phyloP scores from a whole-genome alignment of 2,113 vertebrate genomes.

The Melanotaenia duboulayi region DNA sequence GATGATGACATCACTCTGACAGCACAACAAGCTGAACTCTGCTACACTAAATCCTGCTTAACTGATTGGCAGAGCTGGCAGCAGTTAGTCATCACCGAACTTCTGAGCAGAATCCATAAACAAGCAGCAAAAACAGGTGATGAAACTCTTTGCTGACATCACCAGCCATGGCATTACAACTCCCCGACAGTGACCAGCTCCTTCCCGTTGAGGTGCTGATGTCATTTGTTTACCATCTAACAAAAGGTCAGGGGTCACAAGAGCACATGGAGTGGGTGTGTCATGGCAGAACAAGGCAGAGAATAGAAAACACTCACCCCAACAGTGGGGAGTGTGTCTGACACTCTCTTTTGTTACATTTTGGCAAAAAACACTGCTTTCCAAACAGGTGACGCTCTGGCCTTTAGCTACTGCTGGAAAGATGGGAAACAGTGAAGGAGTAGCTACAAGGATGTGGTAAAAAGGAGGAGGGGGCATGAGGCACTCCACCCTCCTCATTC shows the following conservation, averaged over 20 bases:
- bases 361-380: constrained; percentile 14
- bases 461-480: constrained; percentile 44
- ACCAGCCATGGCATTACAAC: constrained; percentile 62
- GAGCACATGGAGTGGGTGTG: constrained; percentile 53
- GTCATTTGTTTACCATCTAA: constrained; percentile 78
- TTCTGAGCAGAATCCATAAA: constrained; percentile 65
- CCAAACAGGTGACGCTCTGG: constrained; percentile 47
- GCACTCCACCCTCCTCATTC: neutral
- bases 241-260: constrained; percentile 52
- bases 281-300: constrained; percentile 38
- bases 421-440: constrained; percentile 10
- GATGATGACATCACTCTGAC: constrained; percentile 40
- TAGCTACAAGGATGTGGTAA: constrained; percentile 38
- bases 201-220: constrained; percentile 58
- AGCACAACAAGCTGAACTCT: constrained; percentile 36
- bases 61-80: constrained; percentile 50
- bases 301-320: neutral
- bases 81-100: constrained; percentile 62
- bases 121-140: constrained; percentile 51
- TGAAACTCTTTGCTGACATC: constrained; percentile 54
- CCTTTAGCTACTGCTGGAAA: constrained; percentile 34
- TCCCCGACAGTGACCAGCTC: constrained; percentile 58
- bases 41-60: constrained; percentile 2
- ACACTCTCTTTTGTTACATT: constrained; percentile 28
- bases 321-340: neutral